These are phyloP conservation scores for Anastatus disparis DNA, from an alignment of 1,140 invertebrate species.

Conservation along the genomic window DNA sequence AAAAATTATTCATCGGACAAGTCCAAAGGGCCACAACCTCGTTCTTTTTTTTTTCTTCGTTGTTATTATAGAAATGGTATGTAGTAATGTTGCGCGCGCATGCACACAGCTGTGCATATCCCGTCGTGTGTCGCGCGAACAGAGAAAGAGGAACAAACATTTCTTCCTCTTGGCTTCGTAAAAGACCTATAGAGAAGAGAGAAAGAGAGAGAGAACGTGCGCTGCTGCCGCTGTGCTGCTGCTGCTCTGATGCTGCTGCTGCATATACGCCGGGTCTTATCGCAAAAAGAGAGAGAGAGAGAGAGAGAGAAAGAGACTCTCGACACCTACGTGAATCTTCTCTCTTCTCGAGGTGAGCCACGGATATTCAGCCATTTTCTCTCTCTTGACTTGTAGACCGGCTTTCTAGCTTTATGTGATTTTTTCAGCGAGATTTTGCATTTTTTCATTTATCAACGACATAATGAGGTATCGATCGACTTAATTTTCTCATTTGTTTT, in stretches of 20 bases:
- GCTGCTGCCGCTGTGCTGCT: neutral
- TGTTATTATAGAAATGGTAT: too few species aligned
- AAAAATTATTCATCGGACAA: neutral
- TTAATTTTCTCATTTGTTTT: too few species aligned
- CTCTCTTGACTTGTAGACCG: neutral
- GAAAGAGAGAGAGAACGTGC: neutral
- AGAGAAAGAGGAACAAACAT: too few species aligned
- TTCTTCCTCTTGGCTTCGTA: too few species aligned
- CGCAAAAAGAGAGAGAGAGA: neutral
- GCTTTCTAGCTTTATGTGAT: neutral
- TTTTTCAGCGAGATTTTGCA: too few species aligned
- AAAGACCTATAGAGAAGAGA: neutral
- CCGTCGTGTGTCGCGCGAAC: conserved; percentile 4
- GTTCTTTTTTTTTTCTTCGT: too few species aligned
- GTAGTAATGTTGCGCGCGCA: conserved; percentile 45
- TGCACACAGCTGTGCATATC: conserved; percentile 28
- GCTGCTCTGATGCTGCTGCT: too few species aligned
- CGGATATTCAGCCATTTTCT: conserved; percentile 28
- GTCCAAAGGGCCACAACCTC: too few species aligned
- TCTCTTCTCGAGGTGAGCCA: neutral
- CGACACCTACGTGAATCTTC: neutral
- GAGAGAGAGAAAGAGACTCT: conserved; percentile 5
- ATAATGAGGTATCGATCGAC: too few species aligned
- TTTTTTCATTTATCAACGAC: too few species aligned
- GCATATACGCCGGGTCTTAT: too few species aligned